phyloP scores from a whole-genome alignment of 2,113 vertebrate genomes.

The Cervus canadensis region DNA sequence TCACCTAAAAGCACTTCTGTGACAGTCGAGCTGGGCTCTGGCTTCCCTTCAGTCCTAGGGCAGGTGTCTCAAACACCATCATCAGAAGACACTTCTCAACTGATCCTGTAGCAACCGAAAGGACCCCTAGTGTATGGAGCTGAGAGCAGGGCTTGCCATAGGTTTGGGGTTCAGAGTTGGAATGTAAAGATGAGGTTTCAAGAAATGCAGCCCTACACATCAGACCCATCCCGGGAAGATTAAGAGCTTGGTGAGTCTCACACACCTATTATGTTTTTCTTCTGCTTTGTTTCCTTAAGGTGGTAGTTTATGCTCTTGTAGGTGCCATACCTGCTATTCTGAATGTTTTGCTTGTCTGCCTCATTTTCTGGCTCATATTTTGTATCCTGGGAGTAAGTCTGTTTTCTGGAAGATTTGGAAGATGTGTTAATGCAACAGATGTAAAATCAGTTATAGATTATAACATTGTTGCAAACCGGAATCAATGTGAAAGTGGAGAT shows the following conservation, averaged over 20 bases:
- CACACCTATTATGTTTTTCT: not conserved
- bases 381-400: conserved; percentile 80
- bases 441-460: rapidly evolving
- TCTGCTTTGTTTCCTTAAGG: conserved; percentile 66
- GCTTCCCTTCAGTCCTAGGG: not conserved
- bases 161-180: not conserved
- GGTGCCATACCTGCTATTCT: conserved; percentile 83
- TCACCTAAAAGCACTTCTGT: not conserved
- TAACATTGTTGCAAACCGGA: rapidly evolving
- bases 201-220: not conserved
- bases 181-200: not conserved
- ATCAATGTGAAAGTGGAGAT: rapidly evolving
- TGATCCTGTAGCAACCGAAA: not conserved
- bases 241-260: too few relatives aligned
- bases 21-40: not conserved
- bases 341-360: conserved; percentile 82
- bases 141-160: not conserved
- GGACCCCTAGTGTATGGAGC: not conserved
- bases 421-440: conserved; percentile 25
- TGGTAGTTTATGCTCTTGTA: conserved; percentile 81
- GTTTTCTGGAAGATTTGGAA: conserved; percentile 75
- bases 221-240: not conserved
- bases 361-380: conserved; percentile 86
- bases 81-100: not conserved
- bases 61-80: not conserved